A percentile compares a stretch with the other conserved stretches of the same genome.
Conservation (phyloP, 2,113 vertebrate species). For the Girardinichthys multiradiatus region DNA sequence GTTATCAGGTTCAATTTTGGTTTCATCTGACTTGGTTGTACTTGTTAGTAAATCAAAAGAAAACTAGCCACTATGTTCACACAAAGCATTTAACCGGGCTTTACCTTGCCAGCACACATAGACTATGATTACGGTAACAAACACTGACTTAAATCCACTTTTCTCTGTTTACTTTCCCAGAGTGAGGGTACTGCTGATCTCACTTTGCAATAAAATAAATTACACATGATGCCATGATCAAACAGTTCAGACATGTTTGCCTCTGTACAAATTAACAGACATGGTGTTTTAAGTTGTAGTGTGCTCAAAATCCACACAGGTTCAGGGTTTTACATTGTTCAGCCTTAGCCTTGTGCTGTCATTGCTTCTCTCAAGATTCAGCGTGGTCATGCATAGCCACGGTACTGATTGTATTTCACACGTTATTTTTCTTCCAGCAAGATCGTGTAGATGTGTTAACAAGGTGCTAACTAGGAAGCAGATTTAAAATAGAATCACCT, state of each 20-base stretch:
- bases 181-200: too few species aligned
- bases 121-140: too few species aligned
- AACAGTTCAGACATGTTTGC: background rate
- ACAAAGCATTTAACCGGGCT: too few species aligned
- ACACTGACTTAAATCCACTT: too few species aligned
- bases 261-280: background rate
- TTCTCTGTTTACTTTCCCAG: too few species aligned
- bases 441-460: background rate
- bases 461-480: background rate
- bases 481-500: conserved; percentile 1
- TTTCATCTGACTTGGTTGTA: background rate
- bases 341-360: background rate
- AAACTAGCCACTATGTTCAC: too few species aligned
- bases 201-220: background rate
- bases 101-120: too few species aligned
- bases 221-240: background rate
- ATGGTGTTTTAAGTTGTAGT: background rate
- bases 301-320: background rate
- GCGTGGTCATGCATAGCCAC: background rate
- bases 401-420: background rate
- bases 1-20: too few species aligned
- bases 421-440: background rate
- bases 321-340: background rate
- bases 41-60: background rate
- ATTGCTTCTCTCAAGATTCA: background rate